These are phyloP conservation scores for Microtus richardsoni DNA, from an alignment of 2,113 vertebrate genomes.

Conservation along the genomic window DNA sequence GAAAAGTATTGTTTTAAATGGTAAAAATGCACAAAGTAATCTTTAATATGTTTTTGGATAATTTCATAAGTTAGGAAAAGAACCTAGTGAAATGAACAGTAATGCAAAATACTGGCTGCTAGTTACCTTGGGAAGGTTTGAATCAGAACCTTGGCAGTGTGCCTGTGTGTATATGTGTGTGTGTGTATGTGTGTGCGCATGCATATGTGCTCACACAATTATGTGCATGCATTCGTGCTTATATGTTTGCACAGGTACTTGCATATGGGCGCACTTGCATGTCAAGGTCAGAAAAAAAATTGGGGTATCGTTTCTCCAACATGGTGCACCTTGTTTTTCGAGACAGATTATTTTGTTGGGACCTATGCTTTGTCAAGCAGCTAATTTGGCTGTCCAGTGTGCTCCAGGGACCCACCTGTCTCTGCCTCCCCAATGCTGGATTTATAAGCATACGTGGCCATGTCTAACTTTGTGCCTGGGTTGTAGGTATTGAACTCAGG, in stretches of 20 bases:
- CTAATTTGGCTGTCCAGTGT: not conserved
- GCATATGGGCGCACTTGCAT: not conserved
- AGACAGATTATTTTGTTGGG: not conserved
- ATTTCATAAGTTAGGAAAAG: not conserved
- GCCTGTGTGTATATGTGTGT: not conserved
- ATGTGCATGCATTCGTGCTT: not conserved
- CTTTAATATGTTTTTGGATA: not conserved
- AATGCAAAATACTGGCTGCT: not conserved
- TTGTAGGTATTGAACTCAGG: not conserved
- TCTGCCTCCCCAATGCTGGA: not conserved
- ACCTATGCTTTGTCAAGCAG: not conserved
- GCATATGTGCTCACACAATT: not conserved
- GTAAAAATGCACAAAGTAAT: not conserved
- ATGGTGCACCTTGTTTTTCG: not conserved
- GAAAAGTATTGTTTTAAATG: not conserved
- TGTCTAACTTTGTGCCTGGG: not conserved
- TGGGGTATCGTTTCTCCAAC: not conserved
- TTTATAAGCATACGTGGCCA: not conserved
- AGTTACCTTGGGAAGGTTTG: not conserved
- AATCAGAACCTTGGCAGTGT: not conserved
- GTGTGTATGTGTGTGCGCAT: not conserved
- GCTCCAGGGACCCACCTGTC: not conserved
- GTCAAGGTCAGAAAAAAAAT: not conserved
- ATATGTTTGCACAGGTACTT: not conserved
- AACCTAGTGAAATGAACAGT: not conserved